phyloP scores from a whole-genome alignment of 2,797 vertebrate species.

The Hydrophis major region DNA sequence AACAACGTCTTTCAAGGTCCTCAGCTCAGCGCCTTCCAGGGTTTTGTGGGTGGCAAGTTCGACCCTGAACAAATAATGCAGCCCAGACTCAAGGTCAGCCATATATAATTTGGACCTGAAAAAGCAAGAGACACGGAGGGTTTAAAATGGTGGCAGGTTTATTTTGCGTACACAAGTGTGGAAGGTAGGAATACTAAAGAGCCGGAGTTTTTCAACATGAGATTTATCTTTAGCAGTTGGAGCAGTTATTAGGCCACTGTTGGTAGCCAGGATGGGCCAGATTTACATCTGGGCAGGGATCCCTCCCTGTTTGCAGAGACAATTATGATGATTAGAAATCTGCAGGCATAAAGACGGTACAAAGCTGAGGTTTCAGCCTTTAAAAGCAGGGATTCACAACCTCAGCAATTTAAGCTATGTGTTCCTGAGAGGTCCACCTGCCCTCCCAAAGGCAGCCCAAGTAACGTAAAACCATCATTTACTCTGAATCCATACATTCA shows the following conservation, averaged over 20 bases:
- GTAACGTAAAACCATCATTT: background rate
- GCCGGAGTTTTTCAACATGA: background rate
- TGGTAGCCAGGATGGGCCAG: background rate
- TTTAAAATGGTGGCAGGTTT: slow-evolving; percentile 22
- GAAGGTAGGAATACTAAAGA: slow-evolving; percentile 17
- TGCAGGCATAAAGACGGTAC: background rate
- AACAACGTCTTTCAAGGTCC: slow-evolving; percentile 86
- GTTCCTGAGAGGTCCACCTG: background rate
- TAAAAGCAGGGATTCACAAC: background rate
- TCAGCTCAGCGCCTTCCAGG: slow-evolving; percentile 84
- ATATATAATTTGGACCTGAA: slow-evolving; percentile 83
- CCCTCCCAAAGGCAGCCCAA: background rate
- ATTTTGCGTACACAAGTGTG: slow-evolving; percentile 22
- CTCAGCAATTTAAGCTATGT: too few relatives aligned
- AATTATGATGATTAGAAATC: background rate
- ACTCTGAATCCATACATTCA: background rate
- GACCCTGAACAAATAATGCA: slow-evolving; percentile 89
- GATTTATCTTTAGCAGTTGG: background rate
- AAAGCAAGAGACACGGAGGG: slow-evolving; percentile 47
- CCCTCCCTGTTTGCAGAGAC: background rate
- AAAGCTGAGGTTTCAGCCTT: background rate
- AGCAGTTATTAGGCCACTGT: background rate
- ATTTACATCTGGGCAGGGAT: background rate
- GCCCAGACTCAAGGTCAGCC: slow-evolving; percentile 88
- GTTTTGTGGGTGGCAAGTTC: slow-evolving; percentile 85